Evolutionary conservation across 2,113 vertebrate species (phyloP), one percentile per base, ranked within the genome.

Genomic region (Protobothrops mucrosquamatus): DNA sequence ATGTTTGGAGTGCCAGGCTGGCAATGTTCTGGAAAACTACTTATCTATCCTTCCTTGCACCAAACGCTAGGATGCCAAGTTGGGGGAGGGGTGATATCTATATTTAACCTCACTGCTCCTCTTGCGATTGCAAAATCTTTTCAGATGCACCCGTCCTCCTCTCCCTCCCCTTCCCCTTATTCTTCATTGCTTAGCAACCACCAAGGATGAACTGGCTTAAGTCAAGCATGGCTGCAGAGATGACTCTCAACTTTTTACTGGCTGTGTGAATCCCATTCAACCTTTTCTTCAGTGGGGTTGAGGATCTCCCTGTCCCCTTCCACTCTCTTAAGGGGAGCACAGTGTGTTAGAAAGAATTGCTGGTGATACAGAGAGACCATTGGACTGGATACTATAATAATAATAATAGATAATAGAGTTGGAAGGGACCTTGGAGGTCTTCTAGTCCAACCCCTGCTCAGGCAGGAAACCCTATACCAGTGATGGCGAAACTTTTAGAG

Each of bases 121-220:
- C 91, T 93, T 64, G 64, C 69, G 93, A 92, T 96, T 81, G 89
- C 92, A 4, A 93, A 97, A 91, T 93, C 95, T 95, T 93, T 95
- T 69, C 88, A 57, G 91, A 52, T 23, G 34, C 56, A 24, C 24
- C 29, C 5, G 46, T 46, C 4, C 46, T 46, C 8, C 0, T 94
- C 26, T 57, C 51, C 15, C 52, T 85, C 74, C 26, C 43, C 81
- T 87, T 0, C 5, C 64, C 55, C 89, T 52, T 94, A 91, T 93
- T 95, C 94, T 95, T 85, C 92, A 97, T 97, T 96, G 97, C 97
- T 97, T 97, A 97, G 96, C 97, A 97, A 97, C 97, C 95, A 92
- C 96, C 93, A 92, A 94, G 96, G 95, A 94, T 95, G 96, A 95
- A 94, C 91, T 97, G 94, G 15, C 87, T 96, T 94, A 95, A 93